A percentile compares a stretch with the other conserved stretches of the same genome.
Conservation (phyloP, 2,113 vertebrate genomes). For the Brachypodius melanocephalos region DNA sequence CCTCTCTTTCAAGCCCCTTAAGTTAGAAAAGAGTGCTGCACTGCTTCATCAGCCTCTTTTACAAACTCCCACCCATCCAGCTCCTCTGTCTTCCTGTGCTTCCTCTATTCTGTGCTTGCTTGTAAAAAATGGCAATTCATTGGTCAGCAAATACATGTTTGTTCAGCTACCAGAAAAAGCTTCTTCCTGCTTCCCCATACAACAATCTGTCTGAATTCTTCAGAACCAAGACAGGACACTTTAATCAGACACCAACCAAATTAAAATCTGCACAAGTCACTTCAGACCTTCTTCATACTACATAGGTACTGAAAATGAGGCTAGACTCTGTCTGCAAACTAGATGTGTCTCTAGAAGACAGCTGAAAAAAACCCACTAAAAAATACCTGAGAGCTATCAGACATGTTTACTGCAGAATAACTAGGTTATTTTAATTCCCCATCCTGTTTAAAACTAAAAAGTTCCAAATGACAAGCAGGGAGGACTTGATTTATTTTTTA, state of each 20-base stretch:
- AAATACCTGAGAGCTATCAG: not conserved
- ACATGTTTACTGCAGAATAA: not conserved
- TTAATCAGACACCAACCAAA: not conserved
- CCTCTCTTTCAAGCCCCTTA: constrained; percentile 11
- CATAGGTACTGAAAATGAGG: not conserved
- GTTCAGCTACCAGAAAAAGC: not conserved
- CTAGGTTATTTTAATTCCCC: not conserved
- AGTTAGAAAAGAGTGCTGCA: not conserved
- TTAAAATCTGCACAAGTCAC: not conserved
- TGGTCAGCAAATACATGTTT: not conserved
- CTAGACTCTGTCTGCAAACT: not conserved
- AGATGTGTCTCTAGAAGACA: not conserved
- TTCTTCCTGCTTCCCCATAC: not conserved
- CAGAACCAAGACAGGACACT: not conserved
- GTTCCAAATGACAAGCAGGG: not conserved
- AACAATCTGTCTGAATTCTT: not conserved
- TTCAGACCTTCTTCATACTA: not conserved
- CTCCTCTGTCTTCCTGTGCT: not conserved
- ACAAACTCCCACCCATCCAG: constrained; percentile 36
- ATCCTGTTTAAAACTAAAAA: not conserved
- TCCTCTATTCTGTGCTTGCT: not conserved
- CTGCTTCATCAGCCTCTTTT: not conserved
- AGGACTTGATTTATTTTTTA: not conserved
- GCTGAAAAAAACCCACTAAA: not conserved
- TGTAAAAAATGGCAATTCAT: not conserved